Percentiles rank a stretch among this genome's conserved stretches.
Conservation (phyloP, 2,888 invertebrate species). For the Hyalella azteca region DNA sequence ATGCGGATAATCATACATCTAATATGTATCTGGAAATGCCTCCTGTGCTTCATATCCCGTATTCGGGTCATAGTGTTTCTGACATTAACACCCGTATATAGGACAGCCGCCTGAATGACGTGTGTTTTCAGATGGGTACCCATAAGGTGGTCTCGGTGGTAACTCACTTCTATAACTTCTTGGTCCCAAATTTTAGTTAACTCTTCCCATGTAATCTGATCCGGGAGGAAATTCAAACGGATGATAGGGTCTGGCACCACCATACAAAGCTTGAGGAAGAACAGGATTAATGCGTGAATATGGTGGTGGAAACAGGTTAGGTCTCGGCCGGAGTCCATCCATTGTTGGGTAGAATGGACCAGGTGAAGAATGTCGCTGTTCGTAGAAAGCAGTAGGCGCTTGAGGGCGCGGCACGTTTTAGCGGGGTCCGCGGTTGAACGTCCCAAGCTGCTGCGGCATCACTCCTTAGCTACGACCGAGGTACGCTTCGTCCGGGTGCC, state of each 20-base stretch:
- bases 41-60: neutral
- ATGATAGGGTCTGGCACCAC: too few relatives aligned
- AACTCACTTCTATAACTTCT: too few relatives aligned
- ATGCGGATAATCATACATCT: neutral
- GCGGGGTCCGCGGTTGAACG: neutral
- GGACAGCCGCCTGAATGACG: too few relatives aligned
- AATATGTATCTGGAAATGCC: neutral
- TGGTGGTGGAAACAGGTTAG: neutral
- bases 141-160: neutral
- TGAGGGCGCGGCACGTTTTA: neutral
- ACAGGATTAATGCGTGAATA: too few relatives aligned
- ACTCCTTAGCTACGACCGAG: too few relatives aligned
- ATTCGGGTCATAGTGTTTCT: neutral
- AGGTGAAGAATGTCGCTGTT: neutral
- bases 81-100: neutral
- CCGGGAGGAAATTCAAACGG: too few relatives aligned
- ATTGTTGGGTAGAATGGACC: neutral
- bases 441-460: too few relatives aligned
- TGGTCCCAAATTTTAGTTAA: too few relatives aligned
- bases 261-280: too few relatives aligned
- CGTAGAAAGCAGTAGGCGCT: neutral
- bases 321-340: neutral
- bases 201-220: too few relatives aligned
- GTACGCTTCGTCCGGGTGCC: too few relatives aligned
- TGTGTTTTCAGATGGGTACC: neutral